Conservation (phyloP, 2,113 vertebrate species). For the Pithys albifrons region DNA sequence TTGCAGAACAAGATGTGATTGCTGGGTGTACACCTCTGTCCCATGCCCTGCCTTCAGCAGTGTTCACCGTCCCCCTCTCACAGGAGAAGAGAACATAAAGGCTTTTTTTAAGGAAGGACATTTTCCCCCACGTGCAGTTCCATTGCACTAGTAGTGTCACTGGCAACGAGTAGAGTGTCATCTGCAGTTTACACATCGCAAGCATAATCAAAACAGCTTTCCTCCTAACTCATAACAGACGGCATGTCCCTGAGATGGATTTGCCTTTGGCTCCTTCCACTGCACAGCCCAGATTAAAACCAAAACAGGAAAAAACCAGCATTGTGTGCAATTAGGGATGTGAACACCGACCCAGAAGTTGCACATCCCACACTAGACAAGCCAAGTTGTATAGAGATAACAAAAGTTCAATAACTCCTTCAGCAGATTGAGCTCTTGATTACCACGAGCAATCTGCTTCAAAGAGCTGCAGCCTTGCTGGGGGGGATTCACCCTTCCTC, state of each 20-base stretch:
- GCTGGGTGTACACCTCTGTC: background rate
- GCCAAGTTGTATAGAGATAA: background rate
- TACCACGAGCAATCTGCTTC: conserved; percentile 7
- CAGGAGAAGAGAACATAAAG: background rate
- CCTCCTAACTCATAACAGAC: background rate
- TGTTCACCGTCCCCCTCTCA: background rate
- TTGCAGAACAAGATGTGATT: background rate
- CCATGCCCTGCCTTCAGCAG: background rate
- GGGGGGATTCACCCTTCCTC: background rate
- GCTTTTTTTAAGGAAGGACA: background rate
- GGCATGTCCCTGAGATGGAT: background rate
- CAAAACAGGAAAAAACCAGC: background rate
- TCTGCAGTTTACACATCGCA: background rate
- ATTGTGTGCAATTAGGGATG: background rate
- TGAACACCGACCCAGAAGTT: background rate
- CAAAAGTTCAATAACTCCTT: conserved; percentile 44
- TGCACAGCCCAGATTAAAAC: background rate
- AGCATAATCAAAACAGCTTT: background rate
- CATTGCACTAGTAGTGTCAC: background rate
- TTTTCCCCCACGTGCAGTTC: background rate
- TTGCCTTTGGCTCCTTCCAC: background rate
- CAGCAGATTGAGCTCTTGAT: conserved; percentile 44
- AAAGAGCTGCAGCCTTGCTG: background rate
- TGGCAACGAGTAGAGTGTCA: background rate
- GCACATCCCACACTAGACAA: background rate